Evolutionary conservation across 2,888 invertebrate species (phyloP).

Genomic region (Ectemnius continuus): DNA sequence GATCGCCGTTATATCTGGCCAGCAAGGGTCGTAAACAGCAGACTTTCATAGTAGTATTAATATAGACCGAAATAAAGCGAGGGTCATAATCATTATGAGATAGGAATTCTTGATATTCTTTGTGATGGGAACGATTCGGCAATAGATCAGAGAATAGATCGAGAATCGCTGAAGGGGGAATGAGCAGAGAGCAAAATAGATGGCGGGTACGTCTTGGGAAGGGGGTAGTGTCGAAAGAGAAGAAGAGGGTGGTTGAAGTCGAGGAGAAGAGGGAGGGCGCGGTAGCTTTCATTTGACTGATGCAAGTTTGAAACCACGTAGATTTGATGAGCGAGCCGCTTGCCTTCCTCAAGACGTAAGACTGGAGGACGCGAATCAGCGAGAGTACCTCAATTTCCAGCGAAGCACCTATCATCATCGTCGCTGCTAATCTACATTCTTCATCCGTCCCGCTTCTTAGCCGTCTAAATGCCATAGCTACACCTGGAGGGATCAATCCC

Average conservation of each 20-base stretch:
- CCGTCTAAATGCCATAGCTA: conserved; percentile 38
- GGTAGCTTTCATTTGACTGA: conserved; percentile 72
- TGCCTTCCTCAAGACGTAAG: conserved; percentile 65
- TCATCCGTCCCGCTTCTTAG: conserved; percentile 28
- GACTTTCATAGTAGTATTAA: too few relatives aligned
- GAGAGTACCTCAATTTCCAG: conserved; percentile 40
- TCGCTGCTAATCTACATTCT: conserved; percentile 33
- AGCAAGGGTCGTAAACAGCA: too few relatives aligned
- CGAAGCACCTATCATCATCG: conserved; percentile 32
- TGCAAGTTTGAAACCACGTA: conserved; percentile 71
- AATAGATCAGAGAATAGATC: too few relatives aligned
- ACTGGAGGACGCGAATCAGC: conserved; percentile 59
- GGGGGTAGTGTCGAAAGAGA: conserved; percentile 9
- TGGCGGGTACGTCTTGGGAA: conserved; percentile 25
- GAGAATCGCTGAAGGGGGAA: conserved; percentile 10
- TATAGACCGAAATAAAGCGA: too few relatives aligned
- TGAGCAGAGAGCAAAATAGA: conserved; percentile 25
- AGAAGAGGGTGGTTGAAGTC: neutral
- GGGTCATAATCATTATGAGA: too few relatives aligned
- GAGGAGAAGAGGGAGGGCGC: neutral
- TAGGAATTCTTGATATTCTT: too few relatives aligned
- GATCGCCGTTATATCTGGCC: too few relatives aligned
- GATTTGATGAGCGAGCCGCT: conserved; percentile 69
- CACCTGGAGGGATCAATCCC: conserved; percentile 56
- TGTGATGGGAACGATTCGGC: too few relatives aligned